Base-by-base conservation (phyloP, 2,113 vertebrate species). In the Hippoglossus stenolepis region DNA sequence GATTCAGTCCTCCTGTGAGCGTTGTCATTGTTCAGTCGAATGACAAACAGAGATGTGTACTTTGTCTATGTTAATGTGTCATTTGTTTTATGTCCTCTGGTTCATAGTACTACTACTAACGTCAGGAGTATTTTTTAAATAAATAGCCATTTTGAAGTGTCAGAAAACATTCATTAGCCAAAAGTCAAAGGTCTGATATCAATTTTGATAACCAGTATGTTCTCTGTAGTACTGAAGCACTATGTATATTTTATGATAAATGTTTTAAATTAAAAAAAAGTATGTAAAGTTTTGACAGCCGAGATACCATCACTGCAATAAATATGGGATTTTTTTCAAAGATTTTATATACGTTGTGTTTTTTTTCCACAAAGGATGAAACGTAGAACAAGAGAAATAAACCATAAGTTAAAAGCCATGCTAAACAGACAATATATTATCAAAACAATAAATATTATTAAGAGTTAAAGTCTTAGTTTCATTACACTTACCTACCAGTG, bases 221-320 rank as follows among this genome's bases (percentile, higher is more conserved):
- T 73, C 66, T 83, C 75, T 86, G 85, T 92, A 90, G 77, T 84
- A 80, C 84, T 87, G 74, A 90, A 18, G 85, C 74, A 85, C 80
- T 91, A 74, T 85, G 85, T 85, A 80, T 77, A 87, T 77, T 89
- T 88, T 77, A 86, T 59, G 68, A 77, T 82, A 72, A 73, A 82
- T 90, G 90, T 87, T 86, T 86, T 87, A 77, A 89, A 74, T 68
- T 7, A 84, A 70, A 3, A 68, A 82, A 79, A 82, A 62, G 74
- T 24, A 63, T 84, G 88, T 82, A 78, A 89, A 68, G 62, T 89
- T 91, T 91, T 83, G 82, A 93, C 73, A 85, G 83, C 74, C 43
- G 64, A 75, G 86, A 90, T 83, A 80, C 71, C 85, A 90, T 91
- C 73, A 85, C 67, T 89, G 86, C 89, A 92, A 92, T 92, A 92